A percentile compares a stretch with the other conserved stretches of the same genome.
Evolutionary conservation across 2,113 vertebrate species (phyloP).

Genomic region (Tragelaphus strepsiceros): DNA sequence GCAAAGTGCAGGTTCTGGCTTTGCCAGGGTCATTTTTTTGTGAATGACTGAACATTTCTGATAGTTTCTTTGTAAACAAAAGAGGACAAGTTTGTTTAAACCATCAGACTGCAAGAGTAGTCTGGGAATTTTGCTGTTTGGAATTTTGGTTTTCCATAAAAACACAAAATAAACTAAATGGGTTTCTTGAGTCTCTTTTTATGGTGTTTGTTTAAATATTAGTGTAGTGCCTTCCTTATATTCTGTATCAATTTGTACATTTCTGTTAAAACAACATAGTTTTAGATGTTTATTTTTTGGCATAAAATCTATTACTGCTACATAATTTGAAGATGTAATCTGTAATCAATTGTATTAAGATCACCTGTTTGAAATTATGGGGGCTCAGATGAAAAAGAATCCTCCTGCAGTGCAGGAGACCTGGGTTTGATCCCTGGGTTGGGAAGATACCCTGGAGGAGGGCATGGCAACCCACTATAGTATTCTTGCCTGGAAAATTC

Average conservation of each 20-base stretch:
- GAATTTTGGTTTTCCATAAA: neutral
- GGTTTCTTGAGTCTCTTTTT: neutral
- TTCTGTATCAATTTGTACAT: neutral
- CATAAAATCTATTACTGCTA: neutral
- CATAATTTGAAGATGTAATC: neutral
- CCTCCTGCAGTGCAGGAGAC: neutral
- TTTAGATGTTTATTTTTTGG: neutral
- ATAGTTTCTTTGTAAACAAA: neutral
- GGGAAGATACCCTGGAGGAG: neutral
- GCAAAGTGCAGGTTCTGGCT: neutral
- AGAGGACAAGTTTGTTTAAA: neutral
- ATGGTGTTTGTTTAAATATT: neutral
- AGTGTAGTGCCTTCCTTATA: neutral
- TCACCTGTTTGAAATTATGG: neutral
- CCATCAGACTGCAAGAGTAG: neutral
- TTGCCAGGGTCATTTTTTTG: neutral
- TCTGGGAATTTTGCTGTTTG: neutral
- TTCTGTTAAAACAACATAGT: neutral
- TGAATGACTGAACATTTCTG: neutral
- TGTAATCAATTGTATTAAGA: neutral
- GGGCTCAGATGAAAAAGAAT: neutral
- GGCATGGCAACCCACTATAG: neutral
- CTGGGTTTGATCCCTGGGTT: neutral
- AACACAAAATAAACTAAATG: neutral
- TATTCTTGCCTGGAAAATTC: neutral